A percentile compares a stretch with the other conserved stretches of the same genome.
Conservation (phyloP, 2,797 vertebrate species). For the Scyliorhinus canicula region DNA sequence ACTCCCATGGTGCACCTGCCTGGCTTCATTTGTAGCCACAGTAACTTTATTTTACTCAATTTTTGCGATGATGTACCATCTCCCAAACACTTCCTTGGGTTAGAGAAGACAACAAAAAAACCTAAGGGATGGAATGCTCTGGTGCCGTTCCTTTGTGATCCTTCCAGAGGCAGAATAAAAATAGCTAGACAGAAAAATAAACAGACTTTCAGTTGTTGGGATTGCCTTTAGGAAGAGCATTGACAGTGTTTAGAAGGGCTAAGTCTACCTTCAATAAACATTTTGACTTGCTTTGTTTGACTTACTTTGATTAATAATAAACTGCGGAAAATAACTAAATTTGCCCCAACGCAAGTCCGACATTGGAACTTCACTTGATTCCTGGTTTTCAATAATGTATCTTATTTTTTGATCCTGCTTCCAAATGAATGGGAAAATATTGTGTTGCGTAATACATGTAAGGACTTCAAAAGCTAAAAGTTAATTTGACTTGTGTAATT, state of each 20-base stretch:
- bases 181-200: not conserved
- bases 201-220: not conserved
- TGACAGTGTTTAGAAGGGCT: not conserved
- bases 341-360: not conserved
- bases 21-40: not conserved
- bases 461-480: not conserved
- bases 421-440: not conserved
- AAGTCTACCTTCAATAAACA: not conserved
- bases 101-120: not conserved
- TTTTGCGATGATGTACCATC: not conserved
- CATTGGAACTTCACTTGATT: not conserved
- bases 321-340: not conserved
- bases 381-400: not conserved
- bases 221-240: not conserved
- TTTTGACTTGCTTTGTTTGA: constrained; percentile 35
- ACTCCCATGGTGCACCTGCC: not conserved
- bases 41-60: not conserved
- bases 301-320: constrained; percentile 33
- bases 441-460: not conserved
- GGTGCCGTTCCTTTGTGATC: not conserved
- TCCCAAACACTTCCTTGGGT: not conserved
- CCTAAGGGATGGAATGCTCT: not conserved
- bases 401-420: constrained; percentile 10
- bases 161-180: not conserved
- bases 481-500: not conserved